Evolutionary conservation across 2,888 invertebrate genomes (phyloP).

Genomic region (Ditula angustiorana): DNA sequence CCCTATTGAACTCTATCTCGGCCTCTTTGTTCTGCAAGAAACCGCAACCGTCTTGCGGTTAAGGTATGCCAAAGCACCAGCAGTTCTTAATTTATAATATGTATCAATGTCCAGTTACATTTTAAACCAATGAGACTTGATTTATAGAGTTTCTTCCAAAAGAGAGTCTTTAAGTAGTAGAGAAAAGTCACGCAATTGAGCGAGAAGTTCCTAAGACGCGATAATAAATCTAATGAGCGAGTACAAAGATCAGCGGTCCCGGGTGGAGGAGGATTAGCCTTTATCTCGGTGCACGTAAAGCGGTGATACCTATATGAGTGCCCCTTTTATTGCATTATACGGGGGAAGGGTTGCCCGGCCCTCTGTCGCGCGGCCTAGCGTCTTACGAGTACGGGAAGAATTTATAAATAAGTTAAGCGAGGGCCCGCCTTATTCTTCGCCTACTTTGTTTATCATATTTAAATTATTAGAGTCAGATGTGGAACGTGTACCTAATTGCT

Average conservation of each 20-base stretch:
- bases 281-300: slow-evolving; percentile 77
- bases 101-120: not conserved
- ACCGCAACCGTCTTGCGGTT: slow-evolving; percentile 31
- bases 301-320: slow-evolving; percentile 83
- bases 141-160: slow-evolving; percentile 1
- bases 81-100: slow-evolving; percentile 9
- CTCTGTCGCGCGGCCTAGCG: slow-evolving; percentile 56
- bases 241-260: slow-evolving; percentile 67
- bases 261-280: slow-evolving; percentile 75
- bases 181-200: slow-evolving; percentile 18
- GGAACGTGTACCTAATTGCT: slow-evolving; percentile 86
- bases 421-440: slow-evolving; percentile 78
- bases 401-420: slow-evolving; percentile 84
- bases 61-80: slow-evolving; percentile 16
- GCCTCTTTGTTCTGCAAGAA: slow-evolving; percentile 57
- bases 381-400: slow-evolving; percentile 73
- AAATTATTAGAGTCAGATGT: slow-evolving; percentile 86
- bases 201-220: slow-evolving; percentile 35
- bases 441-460: slow-evolving; percentile 85
- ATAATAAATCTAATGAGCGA: slow-evolving; percentile 67
- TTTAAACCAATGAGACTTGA: no score
- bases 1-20: slow-evolving; percentile 71
- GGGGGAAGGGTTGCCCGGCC: slow-evolving; percentile 74
- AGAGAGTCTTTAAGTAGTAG: slow-evolving; percentile 18
- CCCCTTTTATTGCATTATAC: slow-evolving; percentile 84